Evolutionary conservation across 2,888 invertebrate genomes (phyloP), one percentile per base, ranked within the genome.

Genomic region (Drosophila tanythrix): DNA sequence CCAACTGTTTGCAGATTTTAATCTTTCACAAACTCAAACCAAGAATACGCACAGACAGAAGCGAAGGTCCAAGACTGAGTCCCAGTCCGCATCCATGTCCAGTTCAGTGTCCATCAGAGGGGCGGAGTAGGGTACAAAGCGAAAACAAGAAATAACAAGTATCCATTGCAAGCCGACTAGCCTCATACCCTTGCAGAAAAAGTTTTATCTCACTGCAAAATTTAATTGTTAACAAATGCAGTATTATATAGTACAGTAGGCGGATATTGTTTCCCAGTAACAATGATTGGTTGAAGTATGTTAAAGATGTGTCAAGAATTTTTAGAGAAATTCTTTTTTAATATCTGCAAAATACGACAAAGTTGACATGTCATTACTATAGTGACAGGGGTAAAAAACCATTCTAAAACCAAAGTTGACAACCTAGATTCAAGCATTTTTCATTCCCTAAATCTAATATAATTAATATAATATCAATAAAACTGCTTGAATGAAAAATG

Each of bases 1-100:
- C 89, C 88, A 88, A 89, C 89, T 89, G 87, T 90, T 90, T 89
- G 90, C 83, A 90, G 88, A 90, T 88, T 88, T 90, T 88, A 88
- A 88, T 88, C 88, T 89, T 82, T 88, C 88, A 88, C 87, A 88
- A 81, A 86, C 78, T 68, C 77, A 70, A 75, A 72, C 64, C 72
- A 51, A 78, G 67, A 67, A 69, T 68, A 65, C 71, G 76, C 74
- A 81, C 58, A 50, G 46, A 46, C 62, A 66, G 51, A 51, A 36
- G 8, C 29, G 11, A 50, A 35, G 25, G 60, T 36, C 35, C 46
- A 56, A 74, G 59, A 66, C 62, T 50, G 43, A 25, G 63, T 55
- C 57, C 59, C 50, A 61, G 70, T 63, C 35, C n/a, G 35, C 58
- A 35, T 43, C 60, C 38, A 48, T 71, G 71, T 71, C 81, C 82